Conservation (phyloP, 2,888 invertebrate genomes). For the Drosophila meridiana region DNA sequence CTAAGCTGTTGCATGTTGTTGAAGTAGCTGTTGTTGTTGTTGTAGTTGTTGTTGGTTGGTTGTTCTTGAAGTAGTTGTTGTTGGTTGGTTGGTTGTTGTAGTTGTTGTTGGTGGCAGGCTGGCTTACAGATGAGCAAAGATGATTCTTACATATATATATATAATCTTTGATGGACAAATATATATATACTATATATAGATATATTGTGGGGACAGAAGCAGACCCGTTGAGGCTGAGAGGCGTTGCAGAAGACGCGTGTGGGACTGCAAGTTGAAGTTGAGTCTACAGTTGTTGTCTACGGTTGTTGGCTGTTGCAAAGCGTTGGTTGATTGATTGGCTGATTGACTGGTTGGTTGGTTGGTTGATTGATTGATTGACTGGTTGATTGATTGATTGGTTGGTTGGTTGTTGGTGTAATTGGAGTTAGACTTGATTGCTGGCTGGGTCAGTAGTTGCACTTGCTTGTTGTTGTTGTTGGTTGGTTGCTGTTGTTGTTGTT, state of each 20-base stretch:
- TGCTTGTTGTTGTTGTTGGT: constrained; percentile 52
- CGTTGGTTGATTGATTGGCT: constrained; percentile 48
- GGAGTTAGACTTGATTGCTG: constrained; percentile 59
- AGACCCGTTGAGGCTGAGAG: constrained; percentile 34
- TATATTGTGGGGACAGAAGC: constrained; percentile 47
- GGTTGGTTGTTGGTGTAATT: constrained; percentile 53
- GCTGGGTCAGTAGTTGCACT: constrained; percentile 55
- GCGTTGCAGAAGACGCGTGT: constrained; percentile 34
- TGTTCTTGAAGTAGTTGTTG: constrained; percentile 28
- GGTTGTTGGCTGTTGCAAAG: constrained; percentile 49
- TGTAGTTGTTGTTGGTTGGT: constrained; percentile 28
- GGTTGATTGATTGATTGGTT: constrained; percentile 31
- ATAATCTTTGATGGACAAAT: background rate
- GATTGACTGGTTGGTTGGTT: constrained; percentile 52
- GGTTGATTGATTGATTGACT: constrained; percentile 45
- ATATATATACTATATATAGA: constrained; percentile 3
- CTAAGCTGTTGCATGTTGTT: constrained; percentile 29
- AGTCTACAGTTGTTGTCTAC: constrained; percentile 43
- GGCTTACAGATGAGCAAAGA: constrained; percentile 55
- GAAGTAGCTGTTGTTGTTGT: constrained; percentile 25
- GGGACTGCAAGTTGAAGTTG: constrained; percentile 39
- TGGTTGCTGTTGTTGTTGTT: constrained; percentile 46
- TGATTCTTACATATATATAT: constrained; percentile 22
- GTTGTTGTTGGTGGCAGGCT: constrained; percentile 45
- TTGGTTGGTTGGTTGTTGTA: constrained; percentile 17